These are phyloP conservation scores for Tretioscincus oriximinensis DNA, from an alignment of 2,113 vertebrate species.

Conservation along the genomic window DNA sequence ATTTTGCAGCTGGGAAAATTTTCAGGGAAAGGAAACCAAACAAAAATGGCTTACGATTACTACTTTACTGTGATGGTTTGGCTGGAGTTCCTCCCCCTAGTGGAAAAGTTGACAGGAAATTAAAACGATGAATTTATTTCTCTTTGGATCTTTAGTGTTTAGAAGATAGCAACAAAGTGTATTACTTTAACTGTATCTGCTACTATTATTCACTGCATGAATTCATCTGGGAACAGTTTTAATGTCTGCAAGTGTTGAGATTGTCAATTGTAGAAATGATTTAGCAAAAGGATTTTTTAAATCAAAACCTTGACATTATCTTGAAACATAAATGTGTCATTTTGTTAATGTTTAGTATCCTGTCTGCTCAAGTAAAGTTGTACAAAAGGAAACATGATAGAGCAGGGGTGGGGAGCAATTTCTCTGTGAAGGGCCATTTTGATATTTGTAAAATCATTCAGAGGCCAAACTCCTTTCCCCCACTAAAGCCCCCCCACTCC, in stretches of 20 bases:
- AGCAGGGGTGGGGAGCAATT: too few relatives aligned
- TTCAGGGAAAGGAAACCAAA: too few relatives aligned
- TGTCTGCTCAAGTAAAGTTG: neutral
- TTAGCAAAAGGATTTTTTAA: neutral
- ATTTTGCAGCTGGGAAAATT: too few relatives aligned
- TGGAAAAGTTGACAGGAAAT: neutral
- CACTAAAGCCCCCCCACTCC: neutral
- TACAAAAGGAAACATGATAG: neutral
- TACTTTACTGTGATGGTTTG: neutral
- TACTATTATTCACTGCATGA: neutral
- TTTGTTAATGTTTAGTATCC: neutral
- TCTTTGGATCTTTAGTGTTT: neutral
- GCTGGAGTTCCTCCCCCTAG: neutral
- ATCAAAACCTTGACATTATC: neutral
- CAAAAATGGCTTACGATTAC: too few relatives aligned
- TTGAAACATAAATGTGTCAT: neutral
- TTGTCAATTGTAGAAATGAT: neutral
- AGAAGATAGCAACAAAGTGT: neutral
- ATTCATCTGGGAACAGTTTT: neutral
- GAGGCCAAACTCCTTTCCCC: too few relatives aligned
- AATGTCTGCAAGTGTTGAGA: neutral
- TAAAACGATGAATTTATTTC: neutral
- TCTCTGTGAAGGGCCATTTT: too few relatives aligned
- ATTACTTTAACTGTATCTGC: neutral
- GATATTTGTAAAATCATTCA: too few relatives aligned